These are phyloP conservation scores for Hybognathus amarus DNA, from an alignment of 2,797 vertebrate species.

Conservation along the genomic window DNA sequence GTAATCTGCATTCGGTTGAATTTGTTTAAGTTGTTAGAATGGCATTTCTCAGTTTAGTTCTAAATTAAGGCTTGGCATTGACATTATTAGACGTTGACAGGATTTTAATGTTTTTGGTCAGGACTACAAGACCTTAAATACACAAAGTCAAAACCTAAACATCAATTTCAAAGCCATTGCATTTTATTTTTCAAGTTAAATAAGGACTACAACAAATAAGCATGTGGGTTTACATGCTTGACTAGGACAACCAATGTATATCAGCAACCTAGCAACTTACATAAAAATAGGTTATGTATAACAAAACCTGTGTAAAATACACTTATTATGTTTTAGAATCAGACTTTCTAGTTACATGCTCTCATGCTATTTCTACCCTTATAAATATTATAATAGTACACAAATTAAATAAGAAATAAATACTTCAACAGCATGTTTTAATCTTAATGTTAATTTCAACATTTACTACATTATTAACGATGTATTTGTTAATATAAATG, in stretches of 20 bases:
- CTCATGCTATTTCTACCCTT: background rate
- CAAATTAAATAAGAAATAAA: too few species aligned
- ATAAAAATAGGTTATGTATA: background rate
- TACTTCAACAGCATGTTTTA: too few species aligned
- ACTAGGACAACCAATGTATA: background rate
- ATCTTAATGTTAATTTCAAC: too few species aligned
- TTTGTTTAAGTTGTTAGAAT: background rate
- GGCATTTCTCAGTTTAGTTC: background rate
- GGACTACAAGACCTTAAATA: background rate
- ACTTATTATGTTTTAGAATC: background rate
- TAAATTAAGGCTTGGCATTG: background rate
- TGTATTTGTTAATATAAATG: too few species aligned
- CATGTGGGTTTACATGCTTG: background rate
- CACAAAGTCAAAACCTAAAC: background rate
- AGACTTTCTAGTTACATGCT: background rate
- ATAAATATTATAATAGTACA: too few species aligned
- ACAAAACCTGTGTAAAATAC: background rate
- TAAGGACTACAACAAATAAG: background rate
- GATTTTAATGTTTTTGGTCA: background rate
- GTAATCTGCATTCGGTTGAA: background rate
- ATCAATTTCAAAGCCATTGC: background rate
- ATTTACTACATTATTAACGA: too few species aligned
- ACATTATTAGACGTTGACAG: background rate
- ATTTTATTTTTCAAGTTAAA: background rate
- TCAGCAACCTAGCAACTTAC: background rate